Evolutionary conservation across 2,888 invertebrate genomes (phyloP), one percentile per base, ranked within the genome.

Genomic region (Habroteleia sp.): DNA sequence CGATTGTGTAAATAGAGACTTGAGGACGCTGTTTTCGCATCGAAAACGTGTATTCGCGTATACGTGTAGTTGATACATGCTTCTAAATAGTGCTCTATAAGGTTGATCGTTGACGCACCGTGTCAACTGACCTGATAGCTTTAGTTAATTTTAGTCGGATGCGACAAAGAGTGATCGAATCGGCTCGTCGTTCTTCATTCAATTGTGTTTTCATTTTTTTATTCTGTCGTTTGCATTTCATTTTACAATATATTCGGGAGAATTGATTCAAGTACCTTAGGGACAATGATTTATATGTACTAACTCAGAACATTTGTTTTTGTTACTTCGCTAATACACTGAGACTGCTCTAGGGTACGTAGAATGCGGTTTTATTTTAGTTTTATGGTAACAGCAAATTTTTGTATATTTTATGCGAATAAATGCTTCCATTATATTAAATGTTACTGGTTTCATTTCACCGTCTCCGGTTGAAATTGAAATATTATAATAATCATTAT

Each of bases 381-480:
- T 7, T 25, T 17, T 10, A 20, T 14, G 6, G 23, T 46, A 27
- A 46, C 8, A n/a, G 10, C 8, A 29, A 44, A 6, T 39, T 66
- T 66, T 68, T 66, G 16, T 66, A 52, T 8, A 46, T 13, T 42
- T 2, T 52, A 42, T 31, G 41, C 33, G 50, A 69, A 69, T 60
- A 58, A 69, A 69, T 42, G 29, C 42, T 42, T 60, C 23, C 39
- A 10, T 52, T 14, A 10, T 66, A 56, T 3, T 10, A 29, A 54
- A 54, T 58, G 25, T 25, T 16, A 52, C 7, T 13, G 35, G 42
- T 69, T 69, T 60, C 42, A 60, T 60, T 69, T 58, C 58, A 69
- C 20, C 7, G 33, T 20, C 29, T 41, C 7, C n/a, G 31, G 31
- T 23, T 50, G 29, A 39, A 39, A n/a, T 4, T 27, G 20, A 10